These are phyloP conservation scores for Podocnemis expansa DNA, from an alignment of 2,113 vertebrate genomes.

Conservation along the genomic window DNA sequence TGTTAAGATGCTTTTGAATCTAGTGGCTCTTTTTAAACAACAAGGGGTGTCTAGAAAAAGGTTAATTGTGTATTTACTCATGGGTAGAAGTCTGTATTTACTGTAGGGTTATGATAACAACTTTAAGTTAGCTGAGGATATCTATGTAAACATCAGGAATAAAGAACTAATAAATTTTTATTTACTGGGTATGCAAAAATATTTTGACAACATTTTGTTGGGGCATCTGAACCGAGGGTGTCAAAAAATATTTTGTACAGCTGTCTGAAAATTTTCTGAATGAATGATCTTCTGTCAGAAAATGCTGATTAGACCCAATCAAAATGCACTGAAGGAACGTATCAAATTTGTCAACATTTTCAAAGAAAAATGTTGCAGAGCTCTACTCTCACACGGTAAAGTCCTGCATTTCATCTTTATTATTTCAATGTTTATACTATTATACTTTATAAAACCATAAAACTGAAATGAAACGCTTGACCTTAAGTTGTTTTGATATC, in stretches of 20 bases:
- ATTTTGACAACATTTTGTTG: slow-evolving; percentile 15
- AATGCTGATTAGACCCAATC: background rate
- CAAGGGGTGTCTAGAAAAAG: slow-evolving; percentile 74
- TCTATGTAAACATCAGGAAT: slow-evolving; percentile 74
- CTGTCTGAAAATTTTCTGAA: slow-evolving; percentile 5
- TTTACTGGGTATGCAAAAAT: slow-evolving; percentile 60
- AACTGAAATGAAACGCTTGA: background rate
- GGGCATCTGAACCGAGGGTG: background rate
- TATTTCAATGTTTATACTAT: background rate
- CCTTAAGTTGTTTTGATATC: background rate
- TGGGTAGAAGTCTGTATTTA: slow-evolving; percentile 79
- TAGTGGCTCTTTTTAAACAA: slow-evolving; percentile 73
- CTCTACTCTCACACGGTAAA: background rate
- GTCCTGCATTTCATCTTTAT: background rate
- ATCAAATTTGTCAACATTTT: background rate
- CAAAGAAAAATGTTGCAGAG: background rate
- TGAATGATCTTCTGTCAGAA: background rate
- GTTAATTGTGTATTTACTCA: slow-evolving; percentile 78
- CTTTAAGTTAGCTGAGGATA: slow-evolving; percentile 75
- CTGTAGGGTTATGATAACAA: slow-evolving; percentile 75
- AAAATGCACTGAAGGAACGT: background rate
- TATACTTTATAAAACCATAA: background rate
- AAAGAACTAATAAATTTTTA: slow-evolving; percentile 75
- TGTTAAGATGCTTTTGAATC: slow-evolving; percentile 65
- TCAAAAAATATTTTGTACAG: background rate